Percentiles rank a stretch among this genome's conserved stretches.
phyloP scores from a whole-genome alignment of 1,140 invertebrate genomes.

The Capitella teleta region DNA sequence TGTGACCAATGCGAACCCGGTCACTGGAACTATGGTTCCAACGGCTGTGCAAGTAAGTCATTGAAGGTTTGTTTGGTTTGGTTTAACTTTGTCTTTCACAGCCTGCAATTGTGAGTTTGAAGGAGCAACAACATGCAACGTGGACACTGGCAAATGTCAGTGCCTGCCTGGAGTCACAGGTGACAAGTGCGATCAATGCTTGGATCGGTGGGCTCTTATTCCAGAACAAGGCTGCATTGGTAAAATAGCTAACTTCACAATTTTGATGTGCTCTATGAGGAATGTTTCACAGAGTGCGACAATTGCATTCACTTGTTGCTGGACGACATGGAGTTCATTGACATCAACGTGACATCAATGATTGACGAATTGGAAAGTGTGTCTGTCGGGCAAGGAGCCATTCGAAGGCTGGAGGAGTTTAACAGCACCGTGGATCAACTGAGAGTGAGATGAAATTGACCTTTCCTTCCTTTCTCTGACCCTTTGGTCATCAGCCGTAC shows the following conservation, averaged over 20 bases:
- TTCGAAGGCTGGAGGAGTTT: constrained; percentile 60
- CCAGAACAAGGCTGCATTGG: constrained; percentile 47
- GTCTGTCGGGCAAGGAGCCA: constrained; percentile 58
- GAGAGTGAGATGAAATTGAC: constrained; percentile 24
- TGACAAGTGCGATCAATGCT: constrained; percentile 87
- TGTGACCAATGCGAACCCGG: constrained; percentile 83
- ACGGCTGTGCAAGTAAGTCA: constrained; percentile 72
- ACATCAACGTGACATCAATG: constrained; percentile 50
- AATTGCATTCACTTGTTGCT: constrained; percentile 76
- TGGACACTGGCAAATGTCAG: constrained; percentile 48
- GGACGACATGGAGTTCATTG: constrained; percentile 70
- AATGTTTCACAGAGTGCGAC: constrained; percentile 55
- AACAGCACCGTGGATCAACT: constrained; percentile 56
- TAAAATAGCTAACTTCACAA: constrained; percentile 16
- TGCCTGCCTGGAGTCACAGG: constrained; percentile 88
- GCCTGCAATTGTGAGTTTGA: constrained; percentile 34
- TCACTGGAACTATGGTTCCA: constrained; percentile 79
- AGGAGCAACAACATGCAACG: constrained; percentile 46
- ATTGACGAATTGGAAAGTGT: constrained; percentile 59
- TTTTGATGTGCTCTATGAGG: background rate
- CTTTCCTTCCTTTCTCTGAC: background rate
- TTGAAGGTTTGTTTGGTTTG: background rate
- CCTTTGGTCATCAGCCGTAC: too few species aligned
- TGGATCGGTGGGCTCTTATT: constrained; percentile 66
- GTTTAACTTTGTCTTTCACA: constrained; percentile 10